Base-by-base conservation (phyloP, 2,888 invertebrate species). In the Platycheirus rosarum region DNA sequence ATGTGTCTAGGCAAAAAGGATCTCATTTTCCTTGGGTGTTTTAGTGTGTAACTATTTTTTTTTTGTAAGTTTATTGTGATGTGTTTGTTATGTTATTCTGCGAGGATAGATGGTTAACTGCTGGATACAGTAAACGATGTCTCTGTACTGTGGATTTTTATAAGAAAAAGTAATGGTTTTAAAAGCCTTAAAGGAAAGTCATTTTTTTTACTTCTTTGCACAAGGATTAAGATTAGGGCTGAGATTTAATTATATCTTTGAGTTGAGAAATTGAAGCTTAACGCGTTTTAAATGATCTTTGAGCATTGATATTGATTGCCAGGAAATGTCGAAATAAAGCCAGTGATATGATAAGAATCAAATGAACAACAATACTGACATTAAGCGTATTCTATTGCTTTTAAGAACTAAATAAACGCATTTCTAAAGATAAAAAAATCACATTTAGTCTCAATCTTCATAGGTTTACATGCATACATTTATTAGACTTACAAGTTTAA, bases 41-140 rank as follows among this genome's bases (percentile, higher is more conserved):
- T 57, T 16, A 35, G 57, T 46, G 46, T 51, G 46, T 48, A 55
- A 69, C 55, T 66, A 69, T 51, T 40, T 42, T 32, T 32, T 1
- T 11, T 2, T 57, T 14, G 9, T 26, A 14, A 14, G 14, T 14
- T 6, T 55, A 40, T n/a, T 16, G 42, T n/a, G 23, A 13, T 11
- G 26, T 46, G 40, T 32, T 23, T 1, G 16, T 37, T 37, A n/a
- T 13, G 32, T 62, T 18, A 37, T 29, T 29, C 60, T 60, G 13
- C 26, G 63, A 48, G 51, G 20, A 63, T 63, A 46, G 62, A 78
- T 78, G 73, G 46, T 53, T 37, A 68, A 66, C 76, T 82, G 75
- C 71, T 51, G 68, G 49, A 57, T 57, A 65, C 62, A 71, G 76
- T 71, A 71, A 76, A 82, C 77, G 66, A 73, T 63, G 57, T 63